A percentile compares a stretch with the other conserved stretches of the same genome.
phyloP scores from a whole-genome alignment of 2,113 vertebrate species.

The Microtus richardsoni region DNA sequence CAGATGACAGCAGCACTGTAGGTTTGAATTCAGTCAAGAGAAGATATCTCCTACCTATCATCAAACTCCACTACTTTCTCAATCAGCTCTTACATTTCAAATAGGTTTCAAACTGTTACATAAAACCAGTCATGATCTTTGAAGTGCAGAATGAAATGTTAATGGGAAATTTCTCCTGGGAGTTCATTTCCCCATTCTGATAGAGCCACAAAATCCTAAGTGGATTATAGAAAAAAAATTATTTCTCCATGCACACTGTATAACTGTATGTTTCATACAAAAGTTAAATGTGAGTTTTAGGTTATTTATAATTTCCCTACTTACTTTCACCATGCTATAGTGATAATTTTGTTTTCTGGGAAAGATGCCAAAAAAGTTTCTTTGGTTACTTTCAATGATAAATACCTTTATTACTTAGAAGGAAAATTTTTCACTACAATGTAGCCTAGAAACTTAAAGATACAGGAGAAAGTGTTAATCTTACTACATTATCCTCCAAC shows the following conservation, averaged over 20 bases:
- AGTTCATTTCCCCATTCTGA: constrained; percentile 2
- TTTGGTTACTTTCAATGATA: constrained; percentile 58
- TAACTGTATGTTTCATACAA: constrained; percentile 17
- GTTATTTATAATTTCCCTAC: constrained; percentile 60
- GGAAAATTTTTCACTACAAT: constrained; percentile 43
- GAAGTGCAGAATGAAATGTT: background rate
- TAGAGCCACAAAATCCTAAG: background rate
- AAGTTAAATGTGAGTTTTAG: constrained; percentile 15
- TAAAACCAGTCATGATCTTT: background rate
- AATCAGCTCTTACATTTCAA: constrained; percentile 39
- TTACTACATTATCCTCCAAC: background rate
- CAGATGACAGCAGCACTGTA: background rate
- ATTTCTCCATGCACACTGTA: background rate
- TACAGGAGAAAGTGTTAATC: background rate
- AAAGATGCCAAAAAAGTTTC: constrained; percentile 61
- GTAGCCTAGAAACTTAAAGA: constrained; percentile 44
- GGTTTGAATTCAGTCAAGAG: background rate
- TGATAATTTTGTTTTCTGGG: constrained; percentile 36
- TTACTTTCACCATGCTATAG: constrained; percentile 44
- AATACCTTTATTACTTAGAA: constrained; percentile 52
- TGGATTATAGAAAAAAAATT: background rate
- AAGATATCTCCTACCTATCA: background rate
- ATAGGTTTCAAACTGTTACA: background rate
- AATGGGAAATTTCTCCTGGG: background rate
- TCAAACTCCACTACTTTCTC: background rate